phyloP scores from a whole-genome alignment of 1,140 invertebrate genomes.

The Trissolcus basalis region DNA sequence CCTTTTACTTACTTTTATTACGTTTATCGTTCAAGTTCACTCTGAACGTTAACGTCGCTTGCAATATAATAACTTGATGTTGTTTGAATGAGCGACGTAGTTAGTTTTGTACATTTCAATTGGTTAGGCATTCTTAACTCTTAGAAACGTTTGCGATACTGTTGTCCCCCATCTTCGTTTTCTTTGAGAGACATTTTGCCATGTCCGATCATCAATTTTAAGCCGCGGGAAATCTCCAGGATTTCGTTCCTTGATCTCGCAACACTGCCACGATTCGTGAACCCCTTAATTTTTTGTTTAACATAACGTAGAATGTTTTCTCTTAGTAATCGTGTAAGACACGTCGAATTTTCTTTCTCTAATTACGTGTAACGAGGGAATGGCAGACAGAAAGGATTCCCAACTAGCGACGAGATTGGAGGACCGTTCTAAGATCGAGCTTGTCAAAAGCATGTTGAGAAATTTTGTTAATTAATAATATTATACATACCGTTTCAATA shows the following conservation, averaged over 20 bases:
- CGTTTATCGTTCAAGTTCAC: no score
- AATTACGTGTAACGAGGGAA: not conserved
- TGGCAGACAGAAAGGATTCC: constrained; percentile 11
- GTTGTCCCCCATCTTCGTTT: not conserved
- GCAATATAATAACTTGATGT: not conserved
- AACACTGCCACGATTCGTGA: constrained; percentile 24
- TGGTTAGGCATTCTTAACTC: constrained; percentile 10
- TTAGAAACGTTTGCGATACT: not conserved
- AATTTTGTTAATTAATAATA: constrained; percentile 6
- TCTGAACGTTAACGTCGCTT: constrained; percentile 13
- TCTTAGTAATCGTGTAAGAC: not conserved
- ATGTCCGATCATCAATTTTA: not conserved
- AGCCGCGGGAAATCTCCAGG: not conserved
- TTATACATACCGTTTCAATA: not conserved
- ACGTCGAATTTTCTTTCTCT: not conserved
- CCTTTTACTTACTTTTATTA: constrained; percentile 9
- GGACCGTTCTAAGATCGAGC: constrained; percentile 4
- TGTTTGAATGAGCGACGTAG: constrained; percentile 8
- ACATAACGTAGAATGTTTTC: not conserved
- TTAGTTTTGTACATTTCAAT: constrained; percentile 34
- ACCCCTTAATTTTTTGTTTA: not conserved
- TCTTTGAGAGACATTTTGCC: constrained; percentile 11
- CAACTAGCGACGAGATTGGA: constrained; percentile 24
- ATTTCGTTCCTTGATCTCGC: constrained; percentile 23
- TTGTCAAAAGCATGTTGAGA: not conserved